Percentiles rank a stretch among this genome's conserved stretches.
Conservation (phyloP, 1,140 invertebrate species). For the Monochamus saltuarius region DNA sequence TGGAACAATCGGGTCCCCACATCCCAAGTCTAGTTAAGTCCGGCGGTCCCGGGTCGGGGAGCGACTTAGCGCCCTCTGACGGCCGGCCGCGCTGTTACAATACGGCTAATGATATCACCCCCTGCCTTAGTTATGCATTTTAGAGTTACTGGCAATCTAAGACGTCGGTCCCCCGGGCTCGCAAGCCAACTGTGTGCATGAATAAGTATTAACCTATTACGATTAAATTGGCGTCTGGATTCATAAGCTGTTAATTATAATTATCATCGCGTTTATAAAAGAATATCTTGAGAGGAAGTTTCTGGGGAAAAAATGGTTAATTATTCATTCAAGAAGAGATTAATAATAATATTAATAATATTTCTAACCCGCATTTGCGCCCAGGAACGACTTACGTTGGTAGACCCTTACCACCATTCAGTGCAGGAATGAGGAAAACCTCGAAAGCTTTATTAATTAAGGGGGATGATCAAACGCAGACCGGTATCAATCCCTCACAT, state of each 20-base stretch:
- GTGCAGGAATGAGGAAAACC: too few species aligned
- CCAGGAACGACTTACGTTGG: too few species aligned
- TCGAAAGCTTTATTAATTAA: too few species aligned
- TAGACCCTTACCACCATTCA: too few species aligned
- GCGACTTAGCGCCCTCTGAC: conserved; percentile 17
- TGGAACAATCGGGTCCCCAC: conserved; percentile 36
- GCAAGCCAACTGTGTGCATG: conserved; percentile 2
- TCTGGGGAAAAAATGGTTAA: too few species aligned
- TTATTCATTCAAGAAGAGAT: too few species aligned
- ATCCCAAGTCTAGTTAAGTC: conserved; percentile 42
- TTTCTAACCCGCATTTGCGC: too few species aligned
- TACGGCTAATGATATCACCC: conserved; percentile 36
- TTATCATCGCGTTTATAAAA: too few species aligned
- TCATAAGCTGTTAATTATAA: background rate
- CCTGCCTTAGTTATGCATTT: conserved; percentile 40
- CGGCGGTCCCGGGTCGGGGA: conserved; percentile 24
- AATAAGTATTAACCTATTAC: conserved; percentile 18
- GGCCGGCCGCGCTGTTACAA: conserved; percentile 25
- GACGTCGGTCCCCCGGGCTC: conserved; percentile 32
- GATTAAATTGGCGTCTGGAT: background rate
- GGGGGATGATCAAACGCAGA: too few species aligned
- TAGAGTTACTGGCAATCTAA: conserved; percentile 41
- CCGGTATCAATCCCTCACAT: too few species aligned
- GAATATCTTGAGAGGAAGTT: too few species aligned
- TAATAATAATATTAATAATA: too few species aligned